Percentiles rank a stretch among this genome's conserved stretches.
These are phyloP conservation scores for Colletes latitarsis DNA, from an alignment of 1,140 invertebrate species.

Conservation along the genomic window DNA sequence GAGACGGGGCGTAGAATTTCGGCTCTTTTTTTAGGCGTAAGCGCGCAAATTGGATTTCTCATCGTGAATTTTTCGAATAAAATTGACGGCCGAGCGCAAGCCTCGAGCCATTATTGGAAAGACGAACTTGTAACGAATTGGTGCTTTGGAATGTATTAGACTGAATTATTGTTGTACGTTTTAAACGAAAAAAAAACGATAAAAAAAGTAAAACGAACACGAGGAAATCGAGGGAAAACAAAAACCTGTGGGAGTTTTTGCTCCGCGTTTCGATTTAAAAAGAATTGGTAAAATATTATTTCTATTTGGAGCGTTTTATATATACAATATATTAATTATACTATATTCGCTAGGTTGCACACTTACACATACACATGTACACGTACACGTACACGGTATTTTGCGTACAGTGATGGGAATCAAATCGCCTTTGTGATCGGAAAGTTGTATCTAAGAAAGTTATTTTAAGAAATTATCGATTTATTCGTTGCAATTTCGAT, in stretches of 20 bases:
- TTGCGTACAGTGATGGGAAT: constrained; percentile 37
- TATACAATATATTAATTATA: constrained; percentile 50
- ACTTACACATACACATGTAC: constrained; percentile 35
- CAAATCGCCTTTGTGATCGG: constrained; percentile 23
- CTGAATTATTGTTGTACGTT: constrained; percentile 79
- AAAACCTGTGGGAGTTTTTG: constrained; percentile 55
- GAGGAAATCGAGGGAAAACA: constrained; percentile 2
- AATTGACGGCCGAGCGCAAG: constrained; percentile 22
- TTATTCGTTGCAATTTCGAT: neutral
- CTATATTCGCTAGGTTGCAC: constrained; percentile 63
- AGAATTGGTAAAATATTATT: constrained; percentile 71
- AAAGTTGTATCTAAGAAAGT: constrained; percentile 7
- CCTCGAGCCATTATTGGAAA: constrained; percentile 24
- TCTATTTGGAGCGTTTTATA: constrained; percentile 74
- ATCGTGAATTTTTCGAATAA: constrained; percentile 10
- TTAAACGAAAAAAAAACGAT: constrained; percentile 51
- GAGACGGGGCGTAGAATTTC: constrained; percentile 5
- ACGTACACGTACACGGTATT: constrained; percentile 25
- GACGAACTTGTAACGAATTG: constrained; percentile 67
- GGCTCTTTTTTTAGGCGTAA: constrained; percentile 13
- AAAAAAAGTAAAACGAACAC: neutral
- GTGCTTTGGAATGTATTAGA: constrained; percentile 80
- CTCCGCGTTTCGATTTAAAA: constrained; percentile 41
- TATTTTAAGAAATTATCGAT: constrained; percentile 1
- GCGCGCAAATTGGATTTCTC: neutral